Evolutionary conservation across 2,797 vertebrate species (phyloP).

Genomic region (Ibycter americanus): DNA sequence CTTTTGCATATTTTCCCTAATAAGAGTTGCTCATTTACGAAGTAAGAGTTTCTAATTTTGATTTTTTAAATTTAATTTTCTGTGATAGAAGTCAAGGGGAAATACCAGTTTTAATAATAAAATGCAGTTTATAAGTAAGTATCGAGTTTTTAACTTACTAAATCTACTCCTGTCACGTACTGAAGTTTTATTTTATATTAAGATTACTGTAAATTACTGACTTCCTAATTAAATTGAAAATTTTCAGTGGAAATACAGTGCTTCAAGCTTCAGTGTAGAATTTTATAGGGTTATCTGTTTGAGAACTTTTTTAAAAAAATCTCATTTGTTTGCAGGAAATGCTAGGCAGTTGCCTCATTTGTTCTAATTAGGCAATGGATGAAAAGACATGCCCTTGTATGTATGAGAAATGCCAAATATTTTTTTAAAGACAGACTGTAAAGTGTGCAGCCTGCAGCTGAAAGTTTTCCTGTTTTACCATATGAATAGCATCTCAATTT

Average conservation of each 20-base stretch:
- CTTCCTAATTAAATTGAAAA: neutral
- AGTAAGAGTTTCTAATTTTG: neutral
- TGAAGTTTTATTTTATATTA: neutral
- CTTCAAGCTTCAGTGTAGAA: neutral
- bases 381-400: neutral
- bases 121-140: neutral
- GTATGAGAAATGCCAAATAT: neutral
- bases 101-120: neutral
- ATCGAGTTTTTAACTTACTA: neutral
- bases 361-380: neutral
- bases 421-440: neutral
- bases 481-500: neutral
- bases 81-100: neutral
- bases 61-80: neutral
- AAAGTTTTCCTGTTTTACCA: neutral
- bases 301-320: neutral
- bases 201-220: neutral
- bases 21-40: neutral
- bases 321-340: neutral
- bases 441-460: neutral
- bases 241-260: neutral
- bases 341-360: neutral
- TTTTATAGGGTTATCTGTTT: neutral
- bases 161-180: neutral
- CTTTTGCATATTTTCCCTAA: neutral